A percentile compares a stretch with the other conserved stretches of the same genome.
These are phyloP conservation scores for Hyles euphorbiae DNA, from an alignment of 1,140 invertebrate genomes.

Conservation along the genomic window DNA sequence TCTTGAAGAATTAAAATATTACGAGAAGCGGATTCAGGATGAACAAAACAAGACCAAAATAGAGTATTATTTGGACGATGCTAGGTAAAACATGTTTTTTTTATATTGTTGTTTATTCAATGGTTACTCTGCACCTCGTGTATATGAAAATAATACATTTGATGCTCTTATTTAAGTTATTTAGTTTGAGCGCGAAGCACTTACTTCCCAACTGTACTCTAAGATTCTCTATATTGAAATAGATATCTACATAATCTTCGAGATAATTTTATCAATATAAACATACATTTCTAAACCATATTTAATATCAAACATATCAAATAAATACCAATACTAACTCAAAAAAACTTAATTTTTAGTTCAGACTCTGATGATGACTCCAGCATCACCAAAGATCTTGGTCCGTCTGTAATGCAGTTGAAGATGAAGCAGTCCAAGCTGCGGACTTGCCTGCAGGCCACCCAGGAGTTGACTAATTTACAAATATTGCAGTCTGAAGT, in stretches of 20 bases:
- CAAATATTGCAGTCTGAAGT: constrained; percentile 44
- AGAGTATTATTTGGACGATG: constrained; percentile 28
- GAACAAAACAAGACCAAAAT: constrained; percentile 18
- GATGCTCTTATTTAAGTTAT: too few species aligned
- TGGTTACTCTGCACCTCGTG: too few species aligned
- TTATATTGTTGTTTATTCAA: too few species aligned
- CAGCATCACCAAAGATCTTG: constrained; percentile 10
- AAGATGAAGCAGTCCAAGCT: constrained; percentile 26
- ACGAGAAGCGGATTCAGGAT: constrained; percentile 40
- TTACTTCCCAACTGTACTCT: too few species aligned
- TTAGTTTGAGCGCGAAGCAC: too few species aligned
- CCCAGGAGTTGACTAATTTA: constrained; percentile 45
- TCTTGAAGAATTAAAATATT: constrained; percentile 41
- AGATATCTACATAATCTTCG: too few species aligned
- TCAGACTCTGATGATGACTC: constrained; percentile 43
- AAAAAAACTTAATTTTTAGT: constrained; percentile 29
- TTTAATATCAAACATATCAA: too few species aligned
- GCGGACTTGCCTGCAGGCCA: constrained; percentile 43
- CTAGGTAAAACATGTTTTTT: constrained; percentile 27
- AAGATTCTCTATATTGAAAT: too few species aligned
- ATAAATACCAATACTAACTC: too few species aligned
- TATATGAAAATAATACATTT: too few species aligned
- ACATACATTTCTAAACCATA: too few species aligned
- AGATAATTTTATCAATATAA: too few species aligned
- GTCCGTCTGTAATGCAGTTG: constrained; percentile 31